Conservation (phyloP, 2,113 vertebrate genomes). For the Sporophila hypoxantha region DNA sequence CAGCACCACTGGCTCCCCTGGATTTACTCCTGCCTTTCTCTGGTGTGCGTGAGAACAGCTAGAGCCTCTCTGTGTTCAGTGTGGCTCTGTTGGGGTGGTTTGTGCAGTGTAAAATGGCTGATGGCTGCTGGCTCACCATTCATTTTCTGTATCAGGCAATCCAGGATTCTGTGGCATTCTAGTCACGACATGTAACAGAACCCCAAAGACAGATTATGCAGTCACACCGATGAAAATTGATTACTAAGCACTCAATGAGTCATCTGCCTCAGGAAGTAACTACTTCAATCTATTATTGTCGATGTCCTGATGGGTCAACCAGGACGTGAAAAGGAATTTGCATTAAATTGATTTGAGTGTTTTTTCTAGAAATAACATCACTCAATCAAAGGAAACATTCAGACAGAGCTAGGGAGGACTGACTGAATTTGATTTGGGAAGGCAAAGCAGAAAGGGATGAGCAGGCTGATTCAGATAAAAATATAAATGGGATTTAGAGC, state of each 20-base stretch:
- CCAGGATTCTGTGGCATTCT: constrained; percentile 50
- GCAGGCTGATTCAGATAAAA: constrained; percentile 51
- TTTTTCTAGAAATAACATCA: constrained; percentile 76
- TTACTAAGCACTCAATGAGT: constrained; percentile 71
- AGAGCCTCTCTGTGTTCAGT: not conserved
- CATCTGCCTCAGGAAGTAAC: constrained; percentile 78
- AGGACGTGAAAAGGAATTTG: constrained; percentile 72
- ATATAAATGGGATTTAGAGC: constrained; percentile 52
- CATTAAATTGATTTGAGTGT: constrained; percentile 78
- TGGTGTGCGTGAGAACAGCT: not conserved
- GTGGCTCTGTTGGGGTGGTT: not conserved
- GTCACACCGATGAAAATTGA: constrained; percentile 75
- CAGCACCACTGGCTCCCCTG: not conserved
- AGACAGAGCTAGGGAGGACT: constrained; percentile 59
- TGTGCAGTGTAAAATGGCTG: constrained; percentile 18
- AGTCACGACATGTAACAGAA: constrained; percentile 49
- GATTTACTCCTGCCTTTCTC: not conserved
- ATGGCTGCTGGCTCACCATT: constrained; percentile 3
- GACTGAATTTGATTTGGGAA: constrained; percentile 69
- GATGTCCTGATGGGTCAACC: constrained; percentile 72
- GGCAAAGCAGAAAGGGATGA: constrained; percentile 60
- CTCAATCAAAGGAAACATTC: constrained; percentile 72
- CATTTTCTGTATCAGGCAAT: not conserved
- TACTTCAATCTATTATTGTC: constrained; percentile 77
- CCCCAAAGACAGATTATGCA: constrained; percentile 72